Conservation (phyloP, 2,113 vertebrate genomes). For the Syngnathus typhle region DNA sequence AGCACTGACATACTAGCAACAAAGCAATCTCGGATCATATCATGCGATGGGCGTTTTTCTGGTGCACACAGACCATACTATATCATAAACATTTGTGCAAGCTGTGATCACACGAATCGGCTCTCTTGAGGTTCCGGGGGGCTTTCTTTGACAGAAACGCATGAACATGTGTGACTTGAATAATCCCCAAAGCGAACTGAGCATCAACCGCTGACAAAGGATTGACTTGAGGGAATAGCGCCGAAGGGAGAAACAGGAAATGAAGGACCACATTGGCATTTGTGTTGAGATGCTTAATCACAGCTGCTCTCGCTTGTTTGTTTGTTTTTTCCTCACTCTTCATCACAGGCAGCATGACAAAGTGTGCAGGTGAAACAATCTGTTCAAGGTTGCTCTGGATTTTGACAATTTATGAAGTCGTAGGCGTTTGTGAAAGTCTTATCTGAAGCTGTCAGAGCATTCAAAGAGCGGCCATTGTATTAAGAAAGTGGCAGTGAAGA, state of each 20-base stretch:
- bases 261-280: neutral
- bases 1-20: too few relatives aligned
- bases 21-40: neutral
- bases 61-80: neutral
- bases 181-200: slow-evolving; percentile 38
- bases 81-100: slow-evolving; percentile 13
- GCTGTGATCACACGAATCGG: slow-evolving; percentile 35
- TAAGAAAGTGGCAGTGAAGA: slow-evolving; percentile 6
- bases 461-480: slow-evolving; percentile 1
- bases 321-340: slow-evolving; percentile 22
- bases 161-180: slow-evolving; percentile 57
- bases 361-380: slow-evolving; percentile 5
- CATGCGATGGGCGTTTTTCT: neutral
- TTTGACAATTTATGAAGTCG: slow-evolving; percentile 2
- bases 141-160: slow-evolving; percentile 46
- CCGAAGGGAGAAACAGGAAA: slow-evolving; percentile 23
- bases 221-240: slow-evolving; percentile 12
- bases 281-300: slow-evolving; percentile 32
- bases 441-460: neutral
- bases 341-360: slow-evolving; percentile 26
- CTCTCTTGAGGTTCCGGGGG: slow-evolving; percentile 37
- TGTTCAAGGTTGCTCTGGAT: neutral
- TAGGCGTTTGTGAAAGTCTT: neutral
- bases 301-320: slow-evolving; percentile 11
- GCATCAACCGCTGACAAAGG: slow-evolving; percentile 22